Conservation (phyloP, 2,113 vertebrate genomes). For the Erpornis zantholeuca region DNA sequence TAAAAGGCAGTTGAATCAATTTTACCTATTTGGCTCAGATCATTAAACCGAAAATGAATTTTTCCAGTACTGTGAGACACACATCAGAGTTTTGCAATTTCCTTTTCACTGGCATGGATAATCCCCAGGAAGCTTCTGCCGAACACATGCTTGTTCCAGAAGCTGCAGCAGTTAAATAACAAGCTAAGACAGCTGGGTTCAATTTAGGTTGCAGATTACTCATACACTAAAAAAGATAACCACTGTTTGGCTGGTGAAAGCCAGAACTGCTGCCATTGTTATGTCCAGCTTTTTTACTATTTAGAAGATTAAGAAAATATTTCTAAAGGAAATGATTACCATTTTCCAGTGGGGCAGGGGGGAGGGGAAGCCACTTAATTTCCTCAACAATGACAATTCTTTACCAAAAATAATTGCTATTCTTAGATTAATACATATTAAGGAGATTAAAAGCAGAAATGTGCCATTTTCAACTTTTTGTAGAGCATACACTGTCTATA, state of each 20-base stretch:
- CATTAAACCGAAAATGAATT: neutral
- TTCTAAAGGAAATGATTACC: neutral
- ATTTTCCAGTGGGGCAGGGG: neutral
- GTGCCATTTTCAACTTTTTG: neutral
- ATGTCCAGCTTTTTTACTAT: neutral
- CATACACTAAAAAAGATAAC: slow-evolving; percentile 17
- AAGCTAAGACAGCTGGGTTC: slow-evolving; percentile 58
- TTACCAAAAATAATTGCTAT: neutral
- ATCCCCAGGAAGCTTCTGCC: neutral
- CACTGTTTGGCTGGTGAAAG: neutral
- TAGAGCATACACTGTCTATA: neutral
- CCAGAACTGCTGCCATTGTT: neutral
- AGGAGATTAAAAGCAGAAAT: neutral
- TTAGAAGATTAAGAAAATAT: neutral
- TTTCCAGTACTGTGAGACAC: neutral
- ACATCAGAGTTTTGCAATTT: neutral
- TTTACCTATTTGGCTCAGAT: neutral
- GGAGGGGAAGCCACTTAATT: neutral
- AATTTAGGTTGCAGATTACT: slow-evolving; percentile 51
- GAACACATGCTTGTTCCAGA: slow-evolving; percentile 23
- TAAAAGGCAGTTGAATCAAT: neutral
- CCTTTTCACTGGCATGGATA: neutral
- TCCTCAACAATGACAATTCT: neutral
- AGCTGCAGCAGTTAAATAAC: slow-evolving; percentile 53
- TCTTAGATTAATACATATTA: neutral